A percentile compares a stretch with the other conserved stretches of the same genome.
Evolutionary conservation across 2,888 invertebrate species (phyloP).

Genomic region (Lycophotia porphyrea): DNA sequence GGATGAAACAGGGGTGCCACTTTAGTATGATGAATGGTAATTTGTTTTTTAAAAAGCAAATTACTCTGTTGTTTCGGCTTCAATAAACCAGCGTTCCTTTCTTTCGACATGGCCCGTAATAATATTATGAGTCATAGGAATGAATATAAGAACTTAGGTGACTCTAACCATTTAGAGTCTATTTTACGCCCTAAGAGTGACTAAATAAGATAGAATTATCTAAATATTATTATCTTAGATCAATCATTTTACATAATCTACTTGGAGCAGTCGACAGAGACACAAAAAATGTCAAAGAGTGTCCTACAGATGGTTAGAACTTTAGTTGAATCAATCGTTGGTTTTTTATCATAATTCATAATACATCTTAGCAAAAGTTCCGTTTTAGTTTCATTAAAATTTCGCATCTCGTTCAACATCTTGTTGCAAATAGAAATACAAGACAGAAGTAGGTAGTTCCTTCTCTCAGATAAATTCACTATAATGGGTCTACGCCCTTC

Average conservation of each 20-base stretch:
- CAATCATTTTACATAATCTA: background rate
- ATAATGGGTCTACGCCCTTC: constrained; percentile 30
- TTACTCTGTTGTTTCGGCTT: constrained; percentile 8
- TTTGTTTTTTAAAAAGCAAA: constrained; percentile 35
- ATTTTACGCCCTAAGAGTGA: background rate
- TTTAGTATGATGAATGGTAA: constrained; percentile 39
- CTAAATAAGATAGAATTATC: background rate
- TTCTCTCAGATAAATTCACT: constrained; percentile 33
- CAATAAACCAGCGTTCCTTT: constrained; percentile 19
- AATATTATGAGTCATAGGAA: background rate
- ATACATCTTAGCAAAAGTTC: background rate
- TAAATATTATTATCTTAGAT: background rate
- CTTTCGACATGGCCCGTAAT: constrained; percentile 4
- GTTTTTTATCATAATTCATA: background rate
- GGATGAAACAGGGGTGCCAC: constrained; percentile 72
- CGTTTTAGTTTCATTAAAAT: background rate
- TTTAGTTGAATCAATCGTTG: background rate
- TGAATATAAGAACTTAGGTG: background rate
- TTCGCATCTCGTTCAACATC: constrained; percentile 5
- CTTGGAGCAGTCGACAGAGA: background rate
- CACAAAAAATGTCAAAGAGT: background rate
- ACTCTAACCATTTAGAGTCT: too few species aligned
- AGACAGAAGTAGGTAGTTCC: constrained; percentile 13
- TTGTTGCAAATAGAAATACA: constrained; percentile 11
- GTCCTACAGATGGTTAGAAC: background rate